Evolutionary conservation across 2,888 invertebrate genomes (phyloP), one percentile per base, ranked within the genome.

Genomic region (Eupithecia tripunctaria): DNA sequence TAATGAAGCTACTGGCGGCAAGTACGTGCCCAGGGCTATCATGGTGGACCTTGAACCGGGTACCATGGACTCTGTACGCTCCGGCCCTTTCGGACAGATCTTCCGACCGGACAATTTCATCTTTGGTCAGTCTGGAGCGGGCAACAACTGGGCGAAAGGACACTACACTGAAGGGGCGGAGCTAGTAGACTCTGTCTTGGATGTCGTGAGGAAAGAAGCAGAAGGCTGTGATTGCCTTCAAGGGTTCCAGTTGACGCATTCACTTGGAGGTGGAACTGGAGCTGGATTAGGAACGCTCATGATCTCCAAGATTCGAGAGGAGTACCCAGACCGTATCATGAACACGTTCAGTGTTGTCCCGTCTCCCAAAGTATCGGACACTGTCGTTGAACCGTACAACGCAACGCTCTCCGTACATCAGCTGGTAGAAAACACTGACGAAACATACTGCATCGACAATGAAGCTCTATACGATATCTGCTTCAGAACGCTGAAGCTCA

Each of bases 371-470:
- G 96, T 97, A 68, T 97, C 97, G 0, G 97, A 97, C 88, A 97
- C 97, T 1, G 97, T 97, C 10, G 96, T 97, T 7, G 97, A 97
- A 85, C 97, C 97, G 0, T 97, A 97, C 93, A 97, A 97, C 84
- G 97, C 97, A 29, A 97, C 97, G 1, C 93, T 97, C 29, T 97
- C 97, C 18, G 96, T 96, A 63, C 96, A 97, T 82, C 96, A 97
- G 85, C 91, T 97, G 25, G 97, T 97, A 38, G 97, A 97, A 88
- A 97, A 97, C 87, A 97, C 97, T 74, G 97, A 97, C 82, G 96
- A 97, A 86, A 97, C 97, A 0, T 97, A 96, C 85, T 97, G 97
- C 83, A 97, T 97, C 78, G 97, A 97, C 86, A 97, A 97, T 86
- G 97, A 97, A 87, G 97, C 97, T 63, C 92, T 97, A 18, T 97